phyloP scores from a whole-genome alignment of 1,140 invertebrate species.

The Cryptotermes secundus region DNA sequence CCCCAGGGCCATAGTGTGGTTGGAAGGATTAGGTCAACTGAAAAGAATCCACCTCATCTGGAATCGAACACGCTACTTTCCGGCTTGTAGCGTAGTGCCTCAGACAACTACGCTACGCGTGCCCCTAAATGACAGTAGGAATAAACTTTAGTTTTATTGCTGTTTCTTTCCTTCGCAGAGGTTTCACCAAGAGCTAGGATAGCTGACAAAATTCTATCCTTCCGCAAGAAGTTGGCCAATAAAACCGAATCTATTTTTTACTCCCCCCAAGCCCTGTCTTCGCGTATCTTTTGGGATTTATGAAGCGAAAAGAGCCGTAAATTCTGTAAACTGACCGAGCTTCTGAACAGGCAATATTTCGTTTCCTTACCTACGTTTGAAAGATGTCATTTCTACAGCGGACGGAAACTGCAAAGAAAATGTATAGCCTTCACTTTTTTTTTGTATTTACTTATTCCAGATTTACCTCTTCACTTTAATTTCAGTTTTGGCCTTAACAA shows the following conservation, averaged over 20 bases:
- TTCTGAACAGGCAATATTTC: neutral
- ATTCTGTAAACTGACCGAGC: neutral
- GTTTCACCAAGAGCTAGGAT: neutral
- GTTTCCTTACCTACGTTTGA: neutral
- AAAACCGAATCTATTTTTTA: neutral
- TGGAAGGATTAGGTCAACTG: no score
- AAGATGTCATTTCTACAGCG: neutral
- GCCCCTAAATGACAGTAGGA: no score
- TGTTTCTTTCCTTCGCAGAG: no score
- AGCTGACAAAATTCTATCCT: neutral
- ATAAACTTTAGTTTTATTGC: no score
- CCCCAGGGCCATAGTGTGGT: no score
- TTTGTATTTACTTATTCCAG: neutral
- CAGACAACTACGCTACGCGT: no score
- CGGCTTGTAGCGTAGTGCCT: no score
- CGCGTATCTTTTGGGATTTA: neutral
- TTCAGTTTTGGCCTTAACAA: no score
- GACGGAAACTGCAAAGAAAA: neutral
- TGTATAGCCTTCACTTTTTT: neutral
- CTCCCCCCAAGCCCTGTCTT: neutral
- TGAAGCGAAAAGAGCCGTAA: neutral
- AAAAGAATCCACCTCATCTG: no score
- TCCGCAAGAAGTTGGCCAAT: neutral
- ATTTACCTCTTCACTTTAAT: neutral
- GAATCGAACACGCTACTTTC: no score